Conservation (phyloP, 2,797 vertebrate genomes). For the Macropodus opercularis region DNA sequence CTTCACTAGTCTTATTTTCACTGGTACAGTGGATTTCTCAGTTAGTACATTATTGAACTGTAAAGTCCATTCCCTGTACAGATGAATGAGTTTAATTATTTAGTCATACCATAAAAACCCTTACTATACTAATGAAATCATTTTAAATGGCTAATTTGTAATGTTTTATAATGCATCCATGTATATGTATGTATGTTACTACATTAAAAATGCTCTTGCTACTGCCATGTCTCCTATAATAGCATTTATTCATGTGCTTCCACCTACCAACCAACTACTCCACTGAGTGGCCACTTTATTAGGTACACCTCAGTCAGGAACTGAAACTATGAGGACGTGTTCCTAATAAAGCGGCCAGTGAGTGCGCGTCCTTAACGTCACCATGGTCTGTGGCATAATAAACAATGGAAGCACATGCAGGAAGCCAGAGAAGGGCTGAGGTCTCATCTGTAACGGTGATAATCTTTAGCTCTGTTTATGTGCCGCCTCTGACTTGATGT, state of each 20-base stretch:
- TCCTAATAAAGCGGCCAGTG: too few species aligned
- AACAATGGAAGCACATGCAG: background rate
- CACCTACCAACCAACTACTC: too few species aligned
- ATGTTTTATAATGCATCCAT: too few species aligned
- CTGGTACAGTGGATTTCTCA: background rate
- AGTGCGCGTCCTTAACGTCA: too few species aligned
- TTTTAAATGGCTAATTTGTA: too few species aligned
- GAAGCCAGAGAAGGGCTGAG: background rate
- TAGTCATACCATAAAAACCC: too few species aligned
- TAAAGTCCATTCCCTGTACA: background rate
- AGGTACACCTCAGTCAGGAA: too few species aligned
- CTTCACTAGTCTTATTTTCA: background rate
- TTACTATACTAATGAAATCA: too few species aligned
- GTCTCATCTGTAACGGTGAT: background rate
- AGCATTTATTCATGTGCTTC: background rate
- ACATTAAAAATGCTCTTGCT: background rate
- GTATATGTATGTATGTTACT: too few species aligned
- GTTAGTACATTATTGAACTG: background rate
- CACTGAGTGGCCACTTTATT: too few species aligned
- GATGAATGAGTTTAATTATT: background rate
- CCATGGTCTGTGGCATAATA: too few species aligned
- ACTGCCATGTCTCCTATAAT: background rate
- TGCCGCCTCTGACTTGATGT: conserved; percentile 19
- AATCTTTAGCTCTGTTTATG: background rate
- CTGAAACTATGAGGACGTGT: too few species aligned